Percentiles rank a stretch among this genome's conserved stretches.
phyloP scores from a whole-genome alignment of 2,113 vertebrate genomes.

The Procavia capensis region DNA sequence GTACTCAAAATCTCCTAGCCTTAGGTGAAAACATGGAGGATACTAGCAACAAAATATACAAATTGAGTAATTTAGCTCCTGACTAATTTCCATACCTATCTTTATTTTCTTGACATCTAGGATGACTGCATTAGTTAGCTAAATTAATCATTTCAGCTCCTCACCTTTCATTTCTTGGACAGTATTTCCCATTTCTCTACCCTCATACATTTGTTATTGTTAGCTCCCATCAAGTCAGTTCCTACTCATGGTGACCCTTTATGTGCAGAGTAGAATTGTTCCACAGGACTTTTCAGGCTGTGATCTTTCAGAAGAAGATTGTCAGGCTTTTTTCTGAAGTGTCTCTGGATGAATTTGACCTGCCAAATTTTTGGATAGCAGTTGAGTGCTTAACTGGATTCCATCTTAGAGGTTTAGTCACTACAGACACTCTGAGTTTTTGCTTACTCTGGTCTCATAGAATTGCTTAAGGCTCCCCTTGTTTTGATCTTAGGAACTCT shows the following conservation, averaged over 20 bases:
- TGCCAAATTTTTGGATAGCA: too few relatives aligned
- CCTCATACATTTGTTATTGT: not conserved
- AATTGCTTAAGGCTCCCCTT: not conserved
- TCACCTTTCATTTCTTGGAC: not conserved
- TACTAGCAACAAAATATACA: not conserved
- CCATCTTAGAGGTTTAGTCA: not conserved
- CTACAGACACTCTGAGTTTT: not conserved
- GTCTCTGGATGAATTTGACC: too few relatives aligned
- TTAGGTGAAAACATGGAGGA: slow-evolving; percentile 9
- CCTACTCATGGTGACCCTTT: too few relatives aligned
- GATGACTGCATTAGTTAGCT: not conserved
- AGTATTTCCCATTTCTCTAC: not conserved
- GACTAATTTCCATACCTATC: not conserved
- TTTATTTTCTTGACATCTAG: not conserved
- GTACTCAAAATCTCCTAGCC: not conserved
- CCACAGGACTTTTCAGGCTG: too few relatives aligned
- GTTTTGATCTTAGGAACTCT: too few relatives aligned
- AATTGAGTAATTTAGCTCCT: not conserved
- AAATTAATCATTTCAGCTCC: not conserved
- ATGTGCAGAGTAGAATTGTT: too few relatives aligned
- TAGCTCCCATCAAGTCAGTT: too few relatives aligned
- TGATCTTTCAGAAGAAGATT: too few relatives aligned
- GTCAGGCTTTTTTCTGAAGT: too few relatives aligned
- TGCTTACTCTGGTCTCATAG: not conserved
- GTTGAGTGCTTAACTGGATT: not conserved